Evolutionary conservation across 2,797 vertebrate genomes (phyloP), one percentile per base, ranked within the genome.

Genomic region (Danio albolineatus): DNA sequence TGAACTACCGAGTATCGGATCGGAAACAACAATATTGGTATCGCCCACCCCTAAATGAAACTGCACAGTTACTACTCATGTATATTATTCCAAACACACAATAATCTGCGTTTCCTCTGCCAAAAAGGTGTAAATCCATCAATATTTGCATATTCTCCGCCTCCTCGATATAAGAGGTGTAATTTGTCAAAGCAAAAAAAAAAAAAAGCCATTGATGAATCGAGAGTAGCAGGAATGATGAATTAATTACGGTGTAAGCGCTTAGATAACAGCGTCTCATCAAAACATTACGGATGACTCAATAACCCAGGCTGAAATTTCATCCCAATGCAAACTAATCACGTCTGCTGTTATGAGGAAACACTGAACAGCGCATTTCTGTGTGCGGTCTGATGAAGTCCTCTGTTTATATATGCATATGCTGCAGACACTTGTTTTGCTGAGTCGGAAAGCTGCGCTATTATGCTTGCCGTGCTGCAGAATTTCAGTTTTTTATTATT

Each of bases 261-360:
- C 39, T 13, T 83, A 80, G 82, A 92, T 89, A 89, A 90, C 88
- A 83, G 85, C 62, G 17, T 77, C 36, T 76, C 76, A 85, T 83
- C 85, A 86, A 89, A 90, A 82, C 70, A 65, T 91, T 92, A 93
- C 91, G 90, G 88, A 93, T 92, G 89, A 89, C 88, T 90, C 85
- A 88, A 86, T 92, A 89, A 89, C 76, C 67, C 79, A 65, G 3
- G 13, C 69, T 74, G 79, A 84, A 84, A 83, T 74, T 85, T 77
- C 36, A 86, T 81, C 80, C 73, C 74, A 79, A 43, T 77, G 7
- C 43, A 82, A 85, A 12, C 1, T 88, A 90, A 92, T 92, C 88
- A 88, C 83, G 87, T 53, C 83, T 71, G 53, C 48, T 56, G 71
- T 88, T 88, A 84, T 81, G 82, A 67, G 83, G 85, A 87, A 51